Conservation (phyloP, 2,888 invertebrate genomes). For the Drosophila infuscata region DNA sequence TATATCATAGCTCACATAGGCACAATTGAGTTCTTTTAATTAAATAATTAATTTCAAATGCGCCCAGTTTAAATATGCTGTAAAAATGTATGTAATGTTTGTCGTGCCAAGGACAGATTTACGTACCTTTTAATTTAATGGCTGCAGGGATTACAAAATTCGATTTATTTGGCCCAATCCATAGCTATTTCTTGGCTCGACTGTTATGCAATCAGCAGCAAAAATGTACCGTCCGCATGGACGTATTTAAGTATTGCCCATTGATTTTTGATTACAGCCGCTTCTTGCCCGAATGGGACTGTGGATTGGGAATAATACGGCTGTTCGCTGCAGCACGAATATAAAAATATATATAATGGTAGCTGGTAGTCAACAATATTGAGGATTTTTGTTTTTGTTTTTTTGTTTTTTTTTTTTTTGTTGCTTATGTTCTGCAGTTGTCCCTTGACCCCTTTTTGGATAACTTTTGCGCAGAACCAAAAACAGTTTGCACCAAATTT, state of each 20-base stretch:
- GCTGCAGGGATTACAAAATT: not conserved
- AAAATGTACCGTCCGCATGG: slow-evolving; percentile 58
- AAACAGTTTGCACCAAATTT: slow-evolving; percentile 76
- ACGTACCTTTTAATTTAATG: slow-evolving; percentile 1
- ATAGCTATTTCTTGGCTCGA: not conserved
- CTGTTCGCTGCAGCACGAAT: slow-evolving; percentile 17
- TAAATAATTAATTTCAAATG: not conserved
- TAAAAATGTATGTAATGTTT: not conserved
- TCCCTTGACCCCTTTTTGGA: slow-evolving; percentile 25
- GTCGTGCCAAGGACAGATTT: not conserved
- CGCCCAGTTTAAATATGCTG: not conserved
- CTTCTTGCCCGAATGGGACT: slow-evolving; percentile 27
- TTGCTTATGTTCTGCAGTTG: slow-evolving; percentile 1
- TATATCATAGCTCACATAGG: not conserved
- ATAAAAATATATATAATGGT: slow-evolving; percentile 61
- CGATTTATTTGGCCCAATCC: not conserved
- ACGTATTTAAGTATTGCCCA: slow-evolving; percentile 63
- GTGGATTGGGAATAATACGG: slow-evolving; percentile 6
- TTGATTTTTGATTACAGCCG: slow-evolving; percentile 64
- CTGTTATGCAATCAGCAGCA: slow-evolving; percentile 53
- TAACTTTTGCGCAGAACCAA: slow-evolving; percentile 38
- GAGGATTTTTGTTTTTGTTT: not conserved
- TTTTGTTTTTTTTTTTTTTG: not conserved
- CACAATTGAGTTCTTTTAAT: not conserved
- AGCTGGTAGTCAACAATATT: slow-evolving; percentile 50